Base-by-base conservation (phyloP, 2,888 invertebrate species). In the Esperia sulphurella region DNA sequence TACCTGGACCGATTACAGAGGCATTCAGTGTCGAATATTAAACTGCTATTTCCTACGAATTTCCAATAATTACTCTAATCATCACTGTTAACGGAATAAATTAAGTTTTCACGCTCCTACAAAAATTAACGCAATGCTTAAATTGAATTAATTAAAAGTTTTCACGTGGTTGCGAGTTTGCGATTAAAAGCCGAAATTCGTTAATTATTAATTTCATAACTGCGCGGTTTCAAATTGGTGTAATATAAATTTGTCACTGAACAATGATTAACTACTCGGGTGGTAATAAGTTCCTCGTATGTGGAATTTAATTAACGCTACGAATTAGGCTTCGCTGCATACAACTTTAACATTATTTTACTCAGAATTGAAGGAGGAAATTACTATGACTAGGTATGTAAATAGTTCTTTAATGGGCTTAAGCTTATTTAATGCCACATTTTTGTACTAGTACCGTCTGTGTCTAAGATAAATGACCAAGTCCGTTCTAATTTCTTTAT, bases 221-320 rank as follows among this genome's bases (percentile, higher is more conserved):
- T 21, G 28, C 31, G 35, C 37, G 43, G 29, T 12, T 40, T 41
- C 49, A 41, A 49, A 49, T 47, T 39, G 28, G 12, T 46, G 30
- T 45, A 35, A 45, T 43, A 47, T 40, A 50, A 21, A 50, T 53
- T 50, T 53, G 53, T 50, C 45, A 41, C 28, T 13, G 48, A 46
- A 50, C 53, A 50, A 48, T 53, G 49, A 53, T 53, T 48, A 46
- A 53, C 46, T 43, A 45, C 43, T 45, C 8, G 31, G 30, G 29
- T 35, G 21, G n/a, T 52, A 46, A 46, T 48, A 42, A 40, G 41
- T 40, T 48, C 12, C 14, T 29, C 8, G 21, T 43, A 38, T 40
- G 21, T 28, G 48, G 43, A 41, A 48, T 49, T 42, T 52, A 44
- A 52, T 52, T 52, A 46, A 41, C 41, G 35, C 31, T n/a, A 14